Evolutionary conservation across 2,888 invertebrate species (phyloP), one percentile per base, ranked within the genome.

Genomic region (Sericinus montela): DNA sequence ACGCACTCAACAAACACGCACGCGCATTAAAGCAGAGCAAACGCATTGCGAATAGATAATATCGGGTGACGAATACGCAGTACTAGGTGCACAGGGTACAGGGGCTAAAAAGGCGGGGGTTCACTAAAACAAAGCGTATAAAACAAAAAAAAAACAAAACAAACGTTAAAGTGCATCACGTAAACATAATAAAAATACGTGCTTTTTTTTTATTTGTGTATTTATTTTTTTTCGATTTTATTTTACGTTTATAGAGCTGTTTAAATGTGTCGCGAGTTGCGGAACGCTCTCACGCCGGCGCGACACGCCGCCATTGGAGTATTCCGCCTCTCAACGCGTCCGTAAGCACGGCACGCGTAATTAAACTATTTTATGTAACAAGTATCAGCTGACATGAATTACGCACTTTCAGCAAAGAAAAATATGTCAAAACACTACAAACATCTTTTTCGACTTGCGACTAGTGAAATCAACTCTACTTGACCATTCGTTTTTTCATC

Each of bases 341-440:
- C 58, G 50, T 49, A 57, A n/a, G 11, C 5, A 47, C 55, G 53
- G 59, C 28, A 14, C 44, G 60, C 54, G 59, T 62, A 55, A 64
- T 65, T 60, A n/a, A 68, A 37, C 72, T 79, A 78, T 76, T 72
- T 37, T 64, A 73, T 78, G 73, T 67, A 73, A 75, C 78, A 72
- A 75, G 71, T 80, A 80, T 68, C 87, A 88, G 89, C 89, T 89
- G 88, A 85, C 89, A 89, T 86, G 89, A 89, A 86, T 88, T 80
- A 89, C 89, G 88, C 88, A 89, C 89, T 89, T 89, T 89, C 89
- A 89, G 89, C 89, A 89, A 89, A 88, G 89, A 89, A 89, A 89
- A 89, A 88, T 83, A 89, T 88, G 89, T 89, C 89, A 89, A 89
- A 89, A 89, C 89, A 88, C 89, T 89, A 89, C 88, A 72, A 85